Evolutionary conservation across 2,797 vertebrate genomes (phyloP).

Genomic region (Pteropus rufus): DNA sequence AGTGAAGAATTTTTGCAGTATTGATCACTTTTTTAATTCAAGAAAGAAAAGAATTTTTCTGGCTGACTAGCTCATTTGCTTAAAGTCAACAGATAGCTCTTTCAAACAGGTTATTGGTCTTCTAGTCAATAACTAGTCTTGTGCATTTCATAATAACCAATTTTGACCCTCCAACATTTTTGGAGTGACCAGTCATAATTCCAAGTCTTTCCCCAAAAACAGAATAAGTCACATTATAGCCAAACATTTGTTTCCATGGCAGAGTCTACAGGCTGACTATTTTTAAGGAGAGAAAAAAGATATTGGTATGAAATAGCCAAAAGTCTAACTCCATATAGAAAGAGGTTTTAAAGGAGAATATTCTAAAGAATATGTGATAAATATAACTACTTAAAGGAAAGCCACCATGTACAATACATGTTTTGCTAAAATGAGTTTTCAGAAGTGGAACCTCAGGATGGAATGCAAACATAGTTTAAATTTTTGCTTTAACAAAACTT

Average conservation of each 20-base stretch:
- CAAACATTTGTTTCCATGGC: background rate
- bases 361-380: background rate
- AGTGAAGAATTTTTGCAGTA: background rate
- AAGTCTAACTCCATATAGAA: background rate
- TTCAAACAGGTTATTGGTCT: background rate
- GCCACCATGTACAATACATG: fast-evolving
- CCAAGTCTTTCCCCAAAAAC: background rate
- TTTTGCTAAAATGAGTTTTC: background rate
- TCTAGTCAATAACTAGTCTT: background rate
- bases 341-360: background rate
- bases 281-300: background rate
- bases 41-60: background rate
- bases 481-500: background rate
- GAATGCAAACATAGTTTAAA: background rate
- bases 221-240: background rate
- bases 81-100: background rate
- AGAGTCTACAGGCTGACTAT: background rate
- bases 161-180: background rate
- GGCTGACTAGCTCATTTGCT: background rate
- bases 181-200: background rate
- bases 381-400: background rate
- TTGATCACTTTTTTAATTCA: background rate
- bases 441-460: background rate
- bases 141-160: background rate
- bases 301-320: background rate